Evolutionary conservation across 2,888 invertebrate genomes (phyloP).

Genomic region (Trachelus tabidus): DNA sequence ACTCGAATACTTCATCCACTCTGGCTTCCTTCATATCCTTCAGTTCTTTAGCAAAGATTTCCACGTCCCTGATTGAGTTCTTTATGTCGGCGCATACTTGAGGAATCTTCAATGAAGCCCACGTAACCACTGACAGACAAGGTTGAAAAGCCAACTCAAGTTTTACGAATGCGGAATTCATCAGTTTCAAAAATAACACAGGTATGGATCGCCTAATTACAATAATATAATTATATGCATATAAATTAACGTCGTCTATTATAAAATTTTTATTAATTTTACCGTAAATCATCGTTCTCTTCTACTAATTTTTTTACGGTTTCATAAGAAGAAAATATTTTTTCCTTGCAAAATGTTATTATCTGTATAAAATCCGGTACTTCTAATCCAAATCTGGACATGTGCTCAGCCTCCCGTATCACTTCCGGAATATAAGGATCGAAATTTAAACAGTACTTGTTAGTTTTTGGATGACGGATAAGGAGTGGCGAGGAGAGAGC

Average conservation of each 20-base stretch:
- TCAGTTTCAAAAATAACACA: conserved; percentile 76
- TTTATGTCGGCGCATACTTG: conserved; percentile 72
- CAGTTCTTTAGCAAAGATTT: conserved; percentile 77
- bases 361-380: conserved; percentile 83
- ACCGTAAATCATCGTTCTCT: conserved; percentile 69
- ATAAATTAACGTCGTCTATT: neutral
- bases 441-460: conserved; percentile 78
- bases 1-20: conserved; percentile 76
- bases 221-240: neutral
- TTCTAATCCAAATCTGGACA: conserved; percentile 80
- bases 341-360: conserved; percentile 78
- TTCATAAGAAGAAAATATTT: conserved; percentile 74
- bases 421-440: conserved; percentile 78
- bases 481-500: conserved; percentile 79
- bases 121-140: conserved; percentile 81
- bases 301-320: conserved; percentile 73
- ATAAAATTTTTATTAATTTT: conserved; percentile 13
- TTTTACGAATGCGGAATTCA: conserved; percentile 75
- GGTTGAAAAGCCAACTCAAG: conserved; percentile 80
- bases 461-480: conserved; percentile 74
- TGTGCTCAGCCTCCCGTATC: conserved; percentile 83
- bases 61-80: conserved; percentile 71
- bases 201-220: conserved; percentile 68
- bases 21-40: conserved; percentile 81
- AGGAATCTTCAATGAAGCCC: conserved; percentile 83